These are phyloP conservation scores for Boulengerochromis microlepis DNA, from an alignment of 2,113 vertebrate genomes.

Conservation along the genomic window DNA sequence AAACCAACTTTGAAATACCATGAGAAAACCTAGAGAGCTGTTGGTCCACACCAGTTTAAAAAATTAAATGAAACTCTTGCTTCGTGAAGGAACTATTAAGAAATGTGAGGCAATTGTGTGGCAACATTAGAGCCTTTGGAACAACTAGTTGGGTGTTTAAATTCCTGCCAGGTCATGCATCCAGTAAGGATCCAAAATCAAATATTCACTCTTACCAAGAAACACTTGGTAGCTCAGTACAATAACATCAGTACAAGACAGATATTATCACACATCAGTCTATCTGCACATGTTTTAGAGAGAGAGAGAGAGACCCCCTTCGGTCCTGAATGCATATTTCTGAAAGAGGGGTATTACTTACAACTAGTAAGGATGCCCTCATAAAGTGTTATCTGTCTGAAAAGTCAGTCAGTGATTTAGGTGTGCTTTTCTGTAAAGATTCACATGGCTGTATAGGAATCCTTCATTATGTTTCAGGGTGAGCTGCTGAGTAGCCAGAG, in stretches of 20 bases:
- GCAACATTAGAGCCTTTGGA: background rate
- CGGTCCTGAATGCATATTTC: background rate
- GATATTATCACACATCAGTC: background rate
- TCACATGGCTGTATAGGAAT: background rate
- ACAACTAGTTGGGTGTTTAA: background rate
- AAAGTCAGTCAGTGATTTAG: background rate
- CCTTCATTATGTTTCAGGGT: background rate
- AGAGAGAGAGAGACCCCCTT: background rate
- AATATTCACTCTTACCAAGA: background rate
- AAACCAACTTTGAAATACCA: background rate
- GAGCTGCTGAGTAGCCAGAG: accelerated
- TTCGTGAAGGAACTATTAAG: background rate
- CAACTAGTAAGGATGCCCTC: background rate
- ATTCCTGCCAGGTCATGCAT: background rate
- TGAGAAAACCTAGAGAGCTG: background rate
- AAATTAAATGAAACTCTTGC: background rate
- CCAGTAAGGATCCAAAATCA: background rate
- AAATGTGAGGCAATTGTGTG: background rate
- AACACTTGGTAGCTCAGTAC: background rate
- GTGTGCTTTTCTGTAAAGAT: background rate
- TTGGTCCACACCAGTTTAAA: background rate
- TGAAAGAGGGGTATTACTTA: accelerated
- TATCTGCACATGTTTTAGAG: background rate
- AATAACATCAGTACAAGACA: background rate
- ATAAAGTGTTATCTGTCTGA: background rate